A percentile compares a stretch with the other conserved stretches of the same genome.
phyloP scores from a whole-genome alignment of 2,797 vertebrate species.

The Scleropages formosus region DNA sequence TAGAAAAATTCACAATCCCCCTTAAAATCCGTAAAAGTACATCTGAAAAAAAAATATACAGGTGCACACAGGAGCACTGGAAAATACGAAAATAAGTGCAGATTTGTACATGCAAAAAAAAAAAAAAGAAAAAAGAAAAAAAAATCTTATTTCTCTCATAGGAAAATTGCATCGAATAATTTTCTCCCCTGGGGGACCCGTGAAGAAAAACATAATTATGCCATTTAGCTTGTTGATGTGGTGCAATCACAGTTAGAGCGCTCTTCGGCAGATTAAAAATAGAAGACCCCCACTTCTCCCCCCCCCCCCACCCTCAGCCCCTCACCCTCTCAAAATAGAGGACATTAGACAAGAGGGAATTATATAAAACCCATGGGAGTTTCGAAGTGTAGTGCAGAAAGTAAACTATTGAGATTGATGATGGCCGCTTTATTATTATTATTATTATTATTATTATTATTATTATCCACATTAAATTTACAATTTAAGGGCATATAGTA shows the following conservation, averaged over 20 bases:
- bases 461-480: constrained; percentile 9
- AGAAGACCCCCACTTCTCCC: constrained; percentile 48
- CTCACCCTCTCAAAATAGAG: constrained; percentile 55
- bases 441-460: constrained; percentile 26
- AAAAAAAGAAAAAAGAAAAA: not conserved
- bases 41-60: no score
- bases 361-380: constrained; percentile 71
- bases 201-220: constrained; percentile 65
- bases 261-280: constrained; percentile 73
- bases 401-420: constrained; percentile 78
- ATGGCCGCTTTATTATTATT: constrained; percentile 50
- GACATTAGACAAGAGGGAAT: constrained; percentile 74
- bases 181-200: constrained; percentile 52
- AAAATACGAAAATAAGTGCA: not conserved
- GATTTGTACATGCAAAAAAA: not conserved
- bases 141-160: constrained; percentile 41
- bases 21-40: no score
- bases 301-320: constrained; percentile 37
- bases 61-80: no score
- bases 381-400: constrained; percentile 65
- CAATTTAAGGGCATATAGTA: not conserved
- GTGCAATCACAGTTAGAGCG: constrained; percentile 66
- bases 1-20: not conserved
- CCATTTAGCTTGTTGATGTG: constrained; percentile 74
- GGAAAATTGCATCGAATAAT: constrained; percentile 58